Base-by-base conservation (phyloP, 2,797 vertebrate species). In the Eulemur mongoz region DNA sequence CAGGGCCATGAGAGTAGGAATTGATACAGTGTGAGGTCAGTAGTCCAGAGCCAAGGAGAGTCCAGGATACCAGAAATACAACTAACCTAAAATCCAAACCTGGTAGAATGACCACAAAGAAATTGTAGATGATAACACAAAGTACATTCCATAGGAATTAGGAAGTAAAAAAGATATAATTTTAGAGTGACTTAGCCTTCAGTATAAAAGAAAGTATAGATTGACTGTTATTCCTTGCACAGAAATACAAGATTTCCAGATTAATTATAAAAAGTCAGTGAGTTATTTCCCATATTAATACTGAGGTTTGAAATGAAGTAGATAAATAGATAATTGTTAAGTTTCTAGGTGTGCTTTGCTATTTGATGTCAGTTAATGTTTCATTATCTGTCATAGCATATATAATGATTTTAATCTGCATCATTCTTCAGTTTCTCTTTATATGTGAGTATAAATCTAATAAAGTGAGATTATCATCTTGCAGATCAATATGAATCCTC, bases 241-340 rank as follows among this genome's bases (percentile, higher is more conserved):
- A 92, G 78, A 91, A 88, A 76, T 93, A 75, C 1, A 91, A 38
- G 13, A 72, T 78, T 84, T 81, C 82, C 63, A 91, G 27, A 73
- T 76, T 80, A 76, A 79, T 84, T 91, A 52, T 14, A 7, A 85
- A 89, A 48, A 35, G 0, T 43, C 52, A 52, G 13, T 70, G 76
- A 90, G 59, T 87, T 69, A 7, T 86, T 94, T 88, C 69, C 32
- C 30, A 22, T 81, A 0, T 84, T 72, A 91, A 63, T 59, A 76
- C 0, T 61, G 63, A 92, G 50, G 20, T 76, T 94, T 89, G 38
- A 14, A 88, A 30, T 78, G 54, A 88, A 86, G 38, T 4, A 52
- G 75, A 43, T 50, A 75, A 72, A 82, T 30, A 72, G 48, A 45
- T 83, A 18, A 69, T 57, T 83, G 1, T 82, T 89, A 67, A 38